These are phyloP conservation scores for Sebastes steindachneri DNA, from an alignment of 2,797 vertebrate species.

Conservation along the genomic window DNA sequence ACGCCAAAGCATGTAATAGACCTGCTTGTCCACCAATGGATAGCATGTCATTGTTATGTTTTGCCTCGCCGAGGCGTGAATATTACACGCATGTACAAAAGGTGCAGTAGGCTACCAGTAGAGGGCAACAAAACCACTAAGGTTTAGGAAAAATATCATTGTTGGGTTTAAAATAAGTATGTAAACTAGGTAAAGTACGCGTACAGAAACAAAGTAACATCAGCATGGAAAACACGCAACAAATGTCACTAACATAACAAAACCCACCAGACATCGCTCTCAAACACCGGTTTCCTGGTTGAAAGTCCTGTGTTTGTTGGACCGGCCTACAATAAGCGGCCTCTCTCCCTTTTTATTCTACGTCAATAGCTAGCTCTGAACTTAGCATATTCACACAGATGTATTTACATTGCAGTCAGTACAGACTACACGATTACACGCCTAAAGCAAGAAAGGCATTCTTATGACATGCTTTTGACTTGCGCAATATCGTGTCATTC, in stretches of 20 bases:
- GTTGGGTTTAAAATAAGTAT: neutral
- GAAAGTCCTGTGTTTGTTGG: neutral
- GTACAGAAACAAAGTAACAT: neutral
- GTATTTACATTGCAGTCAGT: too few species aligned
- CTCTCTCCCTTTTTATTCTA: neutral
- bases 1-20: neutral
- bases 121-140: neutral
- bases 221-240: neutral
- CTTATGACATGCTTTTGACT: too few species aligned
- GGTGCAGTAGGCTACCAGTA: neutral
- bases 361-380: too few species aligned
- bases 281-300: neutral
- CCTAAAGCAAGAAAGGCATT: too few species aligned
- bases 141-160: neutral
- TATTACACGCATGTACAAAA: too few species aligned
- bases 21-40: too few species aligned
- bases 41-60: neutral
- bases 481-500: too few species aligned
- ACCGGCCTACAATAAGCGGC: neutral
- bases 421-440: too few species aligned
- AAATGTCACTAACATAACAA: too few species aligned
- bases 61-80: neutral
- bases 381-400: too few species aligned
- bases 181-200: neutral
- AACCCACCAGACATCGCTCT: neutral